Evolutionary conservation across 2,888 invertebrate species (phyloP), one percentile per base, ranked within the genome.

Genomic region (Leptogaster cylindrica): DNA sequence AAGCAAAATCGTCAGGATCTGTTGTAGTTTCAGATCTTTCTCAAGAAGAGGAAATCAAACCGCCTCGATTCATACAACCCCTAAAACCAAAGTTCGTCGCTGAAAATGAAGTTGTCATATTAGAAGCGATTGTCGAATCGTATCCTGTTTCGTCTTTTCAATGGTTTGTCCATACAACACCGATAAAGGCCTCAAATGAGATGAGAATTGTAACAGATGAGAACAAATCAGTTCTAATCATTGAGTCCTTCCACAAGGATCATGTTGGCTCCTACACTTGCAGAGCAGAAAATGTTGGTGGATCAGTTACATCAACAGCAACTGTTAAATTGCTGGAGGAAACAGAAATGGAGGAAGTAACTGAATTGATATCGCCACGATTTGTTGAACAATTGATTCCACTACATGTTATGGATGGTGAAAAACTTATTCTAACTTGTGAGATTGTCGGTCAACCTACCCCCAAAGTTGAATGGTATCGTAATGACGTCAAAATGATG

Each of bases 221-320:
- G 39, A 93, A 93, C 76, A 86, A 87, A 75, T 92, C 93, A n/a
- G 87, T 91, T 66, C 82, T 95, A 16, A 83, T 92, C 71, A 88
- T 94, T 69, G 88, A 89, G 75, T 88, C 89, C 75, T 85, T 90
- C 50, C 85, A 84, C 66, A 83, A 87, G 67, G 88, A 91, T 77
- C 86, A 86, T 73, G 83, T 86, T 66, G 95, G 93, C 20, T 85
- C 89, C 25, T 90, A 93, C 74, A 93, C 92, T 16, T 95, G 95
- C 74, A 86, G 92, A 74, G 95, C 95, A 2, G 92, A 93, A 81
- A 96, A 96, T 79, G 91, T 90, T 55, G 90, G 89, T 52, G 96
- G 96, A 7, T 92, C 92, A 0, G 92, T 93, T 5, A 91, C 92
- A n/a, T 90, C 90, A 73, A 91, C 92, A 0, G 92, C 93, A 2